phyloP scores from a whole-genome alignment of 2,113 vertebrate species.

The Chiloscyllium plagiosum region DNA sequence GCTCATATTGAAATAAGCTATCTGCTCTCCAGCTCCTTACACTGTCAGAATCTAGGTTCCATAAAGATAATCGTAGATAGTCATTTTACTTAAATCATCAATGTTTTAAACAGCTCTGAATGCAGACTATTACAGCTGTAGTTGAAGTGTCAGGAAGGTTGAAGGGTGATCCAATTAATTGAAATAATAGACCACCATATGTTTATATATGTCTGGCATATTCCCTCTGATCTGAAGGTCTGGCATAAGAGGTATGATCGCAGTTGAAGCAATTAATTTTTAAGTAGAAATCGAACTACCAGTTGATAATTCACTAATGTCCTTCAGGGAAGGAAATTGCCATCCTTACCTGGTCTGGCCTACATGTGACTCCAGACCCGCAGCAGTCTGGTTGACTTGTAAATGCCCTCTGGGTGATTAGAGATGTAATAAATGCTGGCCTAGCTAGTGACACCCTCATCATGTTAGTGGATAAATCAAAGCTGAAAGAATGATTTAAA shows the following conservation, averaged over 20 bases:
- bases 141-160: not conserved
- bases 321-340: no score
- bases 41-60: not conserved
- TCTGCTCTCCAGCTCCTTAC: not conserved
- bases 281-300: not conserved
- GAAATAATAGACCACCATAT: not conserved
- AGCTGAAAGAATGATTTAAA: not conserved
- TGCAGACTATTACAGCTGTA: not conserved
- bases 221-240: not conserved
- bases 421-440: no score
- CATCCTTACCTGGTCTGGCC: no score
- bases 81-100: not conserved
- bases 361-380: no score
- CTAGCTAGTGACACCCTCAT: no score
- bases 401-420: no score
- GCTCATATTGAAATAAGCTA: not conserved
- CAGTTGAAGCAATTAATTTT: not conserved
- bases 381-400: no score
- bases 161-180: not conserved
- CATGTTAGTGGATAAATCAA: no score
- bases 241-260: not conserved
- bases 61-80: not conserved
- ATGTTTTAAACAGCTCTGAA: not conserved
- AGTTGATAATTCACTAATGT: not conserved
- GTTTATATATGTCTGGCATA: not conserved